Evolutionary conservation across 2,888 invertebrate species (phyloP).

Genomic region (Notodonta ziczac): DNA sequence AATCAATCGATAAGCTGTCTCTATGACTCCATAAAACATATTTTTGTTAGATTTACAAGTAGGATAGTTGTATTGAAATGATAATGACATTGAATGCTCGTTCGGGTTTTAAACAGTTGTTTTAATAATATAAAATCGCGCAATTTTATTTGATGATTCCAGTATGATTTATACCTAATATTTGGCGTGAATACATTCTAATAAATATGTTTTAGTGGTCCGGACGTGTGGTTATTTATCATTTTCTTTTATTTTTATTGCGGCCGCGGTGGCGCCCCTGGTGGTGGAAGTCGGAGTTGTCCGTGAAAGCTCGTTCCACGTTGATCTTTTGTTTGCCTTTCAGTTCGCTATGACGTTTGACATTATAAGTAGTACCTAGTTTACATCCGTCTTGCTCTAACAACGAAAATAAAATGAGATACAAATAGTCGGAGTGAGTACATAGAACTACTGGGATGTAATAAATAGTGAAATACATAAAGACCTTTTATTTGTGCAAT

Average conservation of each 20-base stretch:
- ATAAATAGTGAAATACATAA: constrained; percentile 4
- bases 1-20: background rate
- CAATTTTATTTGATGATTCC: no score
- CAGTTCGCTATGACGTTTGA: constrained; percentile 44
- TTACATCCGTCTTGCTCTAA: constrained; percentile 31
- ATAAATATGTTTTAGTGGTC: constrained; percentile 35
- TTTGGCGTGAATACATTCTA: constrained; percentile 29
- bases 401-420: constrained; percentile 36
- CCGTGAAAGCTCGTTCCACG: constrained; percentile 39
- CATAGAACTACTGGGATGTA: constrained; percentile 22
- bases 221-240: constrained; percentile 29
- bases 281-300: constrained; percentile 47
- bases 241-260: constrained; percentile 28
- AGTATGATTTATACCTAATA: constrained; percentile 29
- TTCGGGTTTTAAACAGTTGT: constrained; percentile 12
- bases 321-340: constrained; percentile 40
- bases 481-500: no score
- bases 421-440: constrained; percentile 23
- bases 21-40: background rate
- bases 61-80: background rate
- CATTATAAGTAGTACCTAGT: constrained; percentile 39
- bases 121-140: no score
- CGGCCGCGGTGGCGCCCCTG: constrained; percentile 39
- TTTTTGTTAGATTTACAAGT: background rate
- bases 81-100: constrained; percentile 22